Base-by-base conservation (phyloP, 2,113 vertebrate genomes). In the Eulacestoma nigropectus region DNA sequence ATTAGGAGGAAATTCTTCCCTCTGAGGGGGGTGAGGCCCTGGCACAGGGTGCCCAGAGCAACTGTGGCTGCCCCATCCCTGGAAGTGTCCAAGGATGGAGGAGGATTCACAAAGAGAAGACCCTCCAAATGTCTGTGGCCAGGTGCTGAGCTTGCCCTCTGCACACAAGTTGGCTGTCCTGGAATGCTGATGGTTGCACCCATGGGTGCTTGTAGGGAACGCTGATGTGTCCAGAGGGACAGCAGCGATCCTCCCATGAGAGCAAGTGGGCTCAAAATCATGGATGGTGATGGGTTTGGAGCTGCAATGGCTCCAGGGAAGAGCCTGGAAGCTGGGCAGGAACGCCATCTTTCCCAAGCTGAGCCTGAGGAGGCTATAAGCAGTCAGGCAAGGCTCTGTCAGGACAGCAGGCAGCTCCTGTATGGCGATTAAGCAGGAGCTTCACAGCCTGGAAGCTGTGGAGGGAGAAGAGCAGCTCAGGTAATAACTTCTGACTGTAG, bases 201-300 rank as follows among this genome's bases (percentile, higher is more conserved):
- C 65, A 3, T 6, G 59, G 75, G 50, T 90, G 55, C 42, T 73
- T 5, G 11, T 44, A n/a, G 76, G 44, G 49, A 57, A 10, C 8
- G 1, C 5, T 20, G 3, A 1, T 4, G 2, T 2, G 3, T 39
- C 80, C 30, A 0, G 21, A 6, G 0, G 39, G 64, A 22, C 1
- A 44, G n/a, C 60, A 18, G 29, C 7, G 1, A 32, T 32, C 27
- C 13, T 7, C n/a, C 2, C 33, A 6, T 1, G 3, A 30, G 18
- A 39, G 6, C 16, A 6, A 42, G 5, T 14, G 15, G 35, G 25
- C 9, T 9, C 2, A 3, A 32, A 84, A 20, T 35, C 25, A 11
- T 8, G 0, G 22, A 11, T n/a, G 32, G 32, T 32, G 55, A 27
- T 9, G 27, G 33, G 15, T 9, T 14, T 6, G 21, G 74, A 50